These are phyloP conservation scores for Hypomecis atomaria DNA, from an alignment of 2,888 invertebrate species.

Conservation along the genomic window DNA sequence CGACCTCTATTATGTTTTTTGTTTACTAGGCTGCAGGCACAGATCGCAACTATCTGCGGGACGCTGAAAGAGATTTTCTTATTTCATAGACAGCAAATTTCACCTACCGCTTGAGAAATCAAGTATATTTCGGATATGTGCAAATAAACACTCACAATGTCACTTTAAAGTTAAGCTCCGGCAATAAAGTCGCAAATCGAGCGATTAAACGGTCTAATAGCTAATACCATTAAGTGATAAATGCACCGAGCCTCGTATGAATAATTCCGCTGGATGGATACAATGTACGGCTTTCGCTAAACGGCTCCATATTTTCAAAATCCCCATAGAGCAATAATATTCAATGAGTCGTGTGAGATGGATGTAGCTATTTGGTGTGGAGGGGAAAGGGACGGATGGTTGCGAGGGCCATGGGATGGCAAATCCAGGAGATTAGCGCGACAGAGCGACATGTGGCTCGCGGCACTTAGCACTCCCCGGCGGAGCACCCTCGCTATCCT, in stretches of 20 bases:
- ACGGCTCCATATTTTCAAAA: slow-evolving; percentile 85
- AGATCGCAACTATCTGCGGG: too few species aligned
- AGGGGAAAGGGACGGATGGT: slow-evolving; percentile 61
- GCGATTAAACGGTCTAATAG: slow-evolving; percentile 81
- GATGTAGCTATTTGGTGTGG: slow-evolving; percentile 58
- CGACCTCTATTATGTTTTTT: too few species aligned
- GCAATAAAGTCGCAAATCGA: slow-evolving; percentile 77
- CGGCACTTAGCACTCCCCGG: slow-evolving; percentile 77
- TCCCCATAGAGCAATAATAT: slow-evolving; percentile 85
- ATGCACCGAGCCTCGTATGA: slow-evolving; percentile 80
- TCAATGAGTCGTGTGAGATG: slow-evolving; percentile 79
- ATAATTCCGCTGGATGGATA: slow-evolving; percentile 82
- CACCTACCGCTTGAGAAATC: background rate
- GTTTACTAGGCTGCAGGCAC: too few species aligned
- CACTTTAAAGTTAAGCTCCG: slow-evolving; percentile 52
- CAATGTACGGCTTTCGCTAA: slow-evolving; percentile 83
- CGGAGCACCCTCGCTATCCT: slow-evolving; percentile 50
- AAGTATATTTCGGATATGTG: slow-evolving; percentile 12
- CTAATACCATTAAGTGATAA: slow-evolving; percentile 85
- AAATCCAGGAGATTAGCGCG: slow-evolving; percentile 84
- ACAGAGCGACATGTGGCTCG: slow-evolving; percentile 83
- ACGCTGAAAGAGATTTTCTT: too few species aligned
- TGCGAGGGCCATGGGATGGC: slow-evolving; percentile 77
- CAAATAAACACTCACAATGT: slow-evolving; percentile 38
- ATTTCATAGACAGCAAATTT: background rate